These are phyloP conservation scores for Bergia sp. DNA, from an alignment of 92 coral and sea anemone genomes.

Conservation along the genomic window DNA sequence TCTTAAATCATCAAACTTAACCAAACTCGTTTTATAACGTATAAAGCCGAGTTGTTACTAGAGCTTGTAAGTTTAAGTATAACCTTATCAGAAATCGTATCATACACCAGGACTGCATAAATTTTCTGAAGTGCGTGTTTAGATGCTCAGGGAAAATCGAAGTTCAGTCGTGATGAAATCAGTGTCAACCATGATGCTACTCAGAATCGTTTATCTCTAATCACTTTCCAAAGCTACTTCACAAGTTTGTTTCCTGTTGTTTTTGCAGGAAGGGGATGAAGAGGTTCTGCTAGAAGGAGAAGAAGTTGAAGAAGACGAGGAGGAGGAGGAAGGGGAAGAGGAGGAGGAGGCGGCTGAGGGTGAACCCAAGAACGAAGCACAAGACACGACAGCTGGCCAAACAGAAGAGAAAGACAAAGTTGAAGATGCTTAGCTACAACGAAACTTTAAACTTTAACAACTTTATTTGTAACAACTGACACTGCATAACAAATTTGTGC, in stretches of 20 bases:
- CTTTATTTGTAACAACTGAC: not conserved
- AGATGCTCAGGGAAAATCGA: too few species aligned
- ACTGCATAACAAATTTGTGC: slow-evolving; percentile 12
- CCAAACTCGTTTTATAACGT: too few species aligned
- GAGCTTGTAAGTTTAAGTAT: too few species aligned
- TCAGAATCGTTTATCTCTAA: not conserved
- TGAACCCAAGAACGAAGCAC: not conserved
- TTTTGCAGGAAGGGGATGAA: slow-evolving; percentile 27
- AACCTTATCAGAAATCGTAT: too few species aligned
- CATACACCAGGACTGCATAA: too few species aligned
- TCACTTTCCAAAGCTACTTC: not conserved
- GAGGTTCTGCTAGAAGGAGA: slow-evolving; percentile 29
- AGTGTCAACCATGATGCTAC: not conserved
- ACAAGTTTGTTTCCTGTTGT: not conserved
- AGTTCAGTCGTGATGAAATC: not conserved
- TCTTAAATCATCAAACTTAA: too few species aligned
- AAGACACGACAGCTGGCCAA: slow-evolving; percentile 9
- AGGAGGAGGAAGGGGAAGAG: not conserved
- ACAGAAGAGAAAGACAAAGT: slow-evolving; percentile 25
- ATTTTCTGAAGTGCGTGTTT: too few species aligned
- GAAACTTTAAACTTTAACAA: not conserved
- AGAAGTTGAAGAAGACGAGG: slow-evolving; percentile 6
- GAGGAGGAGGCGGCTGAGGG: not conserved
- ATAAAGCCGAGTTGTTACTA: too few species aligned
- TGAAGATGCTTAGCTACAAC: slow-evolving; percentile 15